Base-by-base conservation (phyloP, 92 coral and sea anemone genomes). In the Epizoanthus fatuus region DNA sequence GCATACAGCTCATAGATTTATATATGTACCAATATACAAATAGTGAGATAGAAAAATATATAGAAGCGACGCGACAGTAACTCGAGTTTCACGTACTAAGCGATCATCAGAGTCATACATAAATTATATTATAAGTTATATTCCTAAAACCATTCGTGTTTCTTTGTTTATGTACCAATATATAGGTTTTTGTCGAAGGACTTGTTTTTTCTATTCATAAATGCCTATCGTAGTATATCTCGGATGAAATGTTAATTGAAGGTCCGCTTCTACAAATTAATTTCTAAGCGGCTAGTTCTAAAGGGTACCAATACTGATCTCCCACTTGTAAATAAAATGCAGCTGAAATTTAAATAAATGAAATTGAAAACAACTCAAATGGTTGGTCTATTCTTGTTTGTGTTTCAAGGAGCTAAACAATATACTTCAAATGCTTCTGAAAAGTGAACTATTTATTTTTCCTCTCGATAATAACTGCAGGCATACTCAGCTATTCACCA, bases 291-390 rank as follows among this genome's bases (percentile, higher is more conserved):
- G 38, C 52, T 71, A 51, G 56, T 2, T 71, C 37, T 19, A 3
- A 49, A 71, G 38, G 59, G 25, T 56, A 19, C n/a, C 6, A 66
- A 66, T 66, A 66, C n/a, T n/a, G n/a, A n/a, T 66, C 38, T 35
- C 29, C 2, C 40, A 32, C 42, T 39, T 32, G 44, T 17, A 66
- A 66, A 66, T 39, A 66, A 19, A 66, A 37, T 4, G 76, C 76
- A 45, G 76, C 59, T 71, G 76, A 37, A 37, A 66, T 66, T 66
- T 15, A 64, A 66, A 66, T 66, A 66, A 66, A 66, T 37, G 72
- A 25, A 64, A 4, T 64, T 25, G 69, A 8, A 49, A 49, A 64
- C 69, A 64, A 64, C 32, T 64, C 7, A 13, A 37, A 35, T 32
- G 38, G 19, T 32, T 66, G 70, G 70, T 5, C 47, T 8, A 9